Percentiles rank a stretch among this genome's conserved stretches.
Conservation (phyloP, 2,888 invertebrate genomes). For the Melipona bicolor region DNA sequence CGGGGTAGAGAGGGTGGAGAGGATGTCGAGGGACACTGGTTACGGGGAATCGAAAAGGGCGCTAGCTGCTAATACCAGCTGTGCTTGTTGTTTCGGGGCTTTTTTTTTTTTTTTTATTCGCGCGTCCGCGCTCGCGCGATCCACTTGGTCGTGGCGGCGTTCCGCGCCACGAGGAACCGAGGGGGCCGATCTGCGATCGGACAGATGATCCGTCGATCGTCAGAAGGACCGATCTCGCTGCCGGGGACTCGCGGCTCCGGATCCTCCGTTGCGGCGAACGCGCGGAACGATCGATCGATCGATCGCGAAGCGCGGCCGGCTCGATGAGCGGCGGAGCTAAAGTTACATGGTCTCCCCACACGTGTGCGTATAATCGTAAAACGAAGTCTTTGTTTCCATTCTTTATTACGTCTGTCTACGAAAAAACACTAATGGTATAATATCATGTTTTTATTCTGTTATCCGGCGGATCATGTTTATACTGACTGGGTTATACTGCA, state of each 20-base stretch:
- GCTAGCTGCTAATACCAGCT: constrained; percentile 77
- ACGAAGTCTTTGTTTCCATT: constrained; percentile 77
- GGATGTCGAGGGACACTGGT: constrained; percentile 68
- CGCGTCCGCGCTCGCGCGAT: constrained; percentile 68
- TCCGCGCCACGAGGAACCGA: background rate
- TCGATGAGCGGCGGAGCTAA: constrained; percentile 83
- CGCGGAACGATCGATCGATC: constrained; percentile 22
- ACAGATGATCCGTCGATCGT: background rate
- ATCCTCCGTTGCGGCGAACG: background rate
- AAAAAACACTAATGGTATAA: constrained; percentile 72
- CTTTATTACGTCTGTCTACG: constrained; percentile 69
- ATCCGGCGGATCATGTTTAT: constrained; percentile 64
- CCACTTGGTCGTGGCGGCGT: constrained; percentile 25
- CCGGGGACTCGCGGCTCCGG: background rate
- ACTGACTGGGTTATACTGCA: constrained; percentile 65
- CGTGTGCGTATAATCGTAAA: constrained; percentile 83
- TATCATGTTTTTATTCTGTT: constrained; percentile 64
- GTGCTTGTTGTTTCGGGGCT: constrained; percentile 67
- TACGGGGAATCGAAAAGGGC: constrained; percentile 69
- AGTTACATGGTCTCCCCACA: constrained; percentile 85
- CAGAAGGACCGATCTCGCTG: background rate
- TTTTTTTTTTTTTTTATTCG: constrained; percentile 18
- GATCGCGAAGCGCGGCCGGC: constrained; percentile 68
- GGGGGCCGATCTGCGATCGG: too few species aligned
- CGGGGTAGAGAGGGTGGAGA: constrained; percentile 50